phyloP scores from a whole-genome alignment of 2,113 vertebrate species.

The Ariopsis seemanni region DNA sequence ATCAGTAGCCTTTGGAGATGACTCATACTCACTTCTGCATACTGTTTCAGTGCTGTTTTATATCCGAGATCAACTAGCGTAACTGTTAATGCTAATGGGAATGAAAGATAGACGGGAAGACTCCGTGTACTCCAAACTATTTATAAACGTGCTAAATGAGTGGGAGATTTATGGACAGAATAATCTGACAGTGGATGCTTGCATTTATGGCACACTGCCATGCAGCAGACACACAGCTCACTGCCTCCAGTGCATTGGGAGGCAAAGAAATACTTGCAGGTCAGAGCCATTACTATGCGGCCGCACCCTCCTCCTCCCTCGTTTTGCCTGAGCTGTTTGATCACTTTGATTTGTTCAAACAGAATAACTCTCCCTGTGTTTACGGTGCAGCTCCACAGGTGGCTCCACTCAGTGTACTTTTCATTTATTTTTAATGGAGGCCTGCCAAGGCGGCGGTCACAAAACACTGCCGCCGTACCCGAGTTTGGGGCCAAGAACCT shows the following conservation, averaged over 20 bases:
- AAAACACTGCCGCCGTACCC: constrained; percentile 15
- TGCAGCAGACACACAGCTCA: background rate
- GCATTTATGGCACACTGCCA: background rate
- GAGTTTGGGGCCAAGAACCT: constrained; percentile 14
- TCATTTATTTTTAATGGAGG: constrained; percentile 58
- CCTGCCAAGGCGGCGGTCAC: constrained; percentile 35
- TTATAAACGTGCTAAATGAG: background rate
- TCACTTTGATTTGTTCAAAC: constrained; percentile 55
- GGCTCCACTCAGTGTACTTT: constrained; percentile 42
- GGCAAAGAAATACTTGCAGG: constrained; percentile 17
- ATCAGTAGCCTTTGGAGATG: constrained; percentile 1
- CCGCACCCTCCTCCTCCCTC: background rate
- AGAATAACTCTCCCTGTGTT: constrained; percentile 50
- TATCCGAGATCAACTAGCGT: background rate
- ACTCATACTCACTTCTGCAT: background rate
- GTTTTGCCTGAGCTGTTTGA: constrained; percentile 37
- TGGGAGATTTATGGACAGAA: background rate
- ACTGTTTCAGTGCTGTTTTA: background rate
- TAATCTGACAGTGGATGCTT: background rate
- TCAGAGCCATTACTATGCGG: constrained; percentile 30
- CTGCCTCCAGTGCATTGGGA: constrained; percentile 5
- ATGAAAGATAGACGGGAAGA: background rate
- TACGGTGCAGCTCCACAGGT: constrained; percentile 34
- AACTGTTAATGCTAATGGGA: background rate
- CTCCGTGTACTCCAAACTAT: background rate